Evolutionary conservation across 2,888 invertebrate genomes (phyloP).

Genomic region (Clistopyga incitator): DNA sequence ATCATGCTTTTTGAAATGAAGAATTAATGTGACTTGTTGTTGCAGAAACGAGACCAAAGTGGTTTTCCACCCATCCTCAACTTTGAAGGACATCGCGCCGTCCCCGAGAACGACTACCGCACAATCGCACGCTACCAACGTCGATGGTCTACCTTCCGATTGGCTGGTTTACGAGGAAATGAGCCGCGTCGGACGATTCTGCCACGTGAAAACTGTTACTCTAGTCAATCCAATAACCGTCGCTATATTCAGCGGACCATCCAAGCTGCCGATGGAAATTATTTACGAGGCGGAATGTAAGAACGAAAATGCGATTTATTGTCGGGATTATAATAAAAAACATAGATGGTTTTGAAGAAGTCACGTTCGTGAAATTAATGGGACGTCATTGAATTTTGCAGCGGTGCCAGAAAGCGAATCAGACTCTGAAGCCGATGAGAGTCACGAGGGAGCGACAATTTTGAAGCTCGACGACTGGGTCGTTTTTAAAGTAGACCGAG

Average conservation of each 20-base stretch:
- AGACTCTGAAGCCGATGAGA: conserved; percentile 86
- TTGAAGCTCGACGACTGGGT: conserved; percentile 91
- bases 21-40: conserved; percentile 7
- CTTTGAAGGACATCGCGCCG: conserved; percentile 85
- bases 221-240: conserved; percentile 93
- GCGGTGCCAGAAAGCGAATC: conserved; percentile 82
- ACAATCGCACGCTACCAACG: conserved; percentile 81
- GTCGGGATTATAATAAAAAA: no score
- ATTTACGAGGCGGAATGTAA: conserved; percentile 83
- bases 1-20: neutral
- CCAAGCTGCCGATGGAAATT: conserved; percentile 86
- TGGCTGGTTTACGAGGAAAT: conserved; percentile 96
- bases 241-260: conserved; percentile 91
- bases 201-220: conserved; percentile 92
- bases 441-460: conserved; percentile 84
- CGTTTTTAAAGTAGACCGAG: conserved; percentile 89
- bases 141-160: conserved; percentile 88
- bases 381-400: conserved; percentile 59
- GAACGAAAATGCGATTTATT: conserved; percentile 37
- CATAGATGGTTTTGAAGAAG: no score
- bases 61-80: conserved; percentile 87
- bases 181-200: conserved; percentile 88
- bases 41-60: conserved; percentile 87
- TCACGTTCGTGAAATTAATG: neutral
- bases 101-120: conserved; percentile 78